Percentiles rank a stretch among this genome's conserved stretches.
phyloP scores from a whole-genome alignment of 35 echinoderm and acorn worm genomes.

The Holothuria glaberrima region DNA sequence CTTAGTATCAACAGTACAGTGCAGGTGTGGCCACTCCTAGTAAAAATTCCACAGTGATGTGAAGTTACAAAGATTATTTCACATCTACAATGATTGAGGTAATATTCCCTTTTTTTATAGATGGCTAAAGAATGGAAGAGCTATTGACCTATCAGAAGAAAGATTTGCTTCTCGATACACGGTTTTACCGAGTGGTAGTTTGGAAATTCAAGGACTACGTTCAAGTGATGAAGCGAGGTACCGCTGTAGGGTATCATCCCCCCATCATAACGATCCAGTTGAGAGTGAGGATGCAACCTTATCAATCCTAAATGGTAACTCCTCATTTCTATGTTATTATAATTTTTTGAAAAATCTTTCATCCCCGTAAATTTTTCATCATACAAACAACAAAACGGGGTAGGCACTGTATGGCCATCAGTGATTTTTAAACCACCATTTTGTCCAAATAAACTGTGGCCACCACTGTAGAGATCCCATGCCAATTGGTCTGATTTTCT shows the following conservation, averaged over 20 bases:
- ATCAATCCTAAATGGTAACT: conserved; percentile 26
- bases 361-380: too few relatives aligned
- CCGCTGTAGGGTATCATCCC: conserved; percentile 46
- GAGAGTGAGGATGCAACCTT: conserved; percentile 20
- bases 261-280: not conserved
- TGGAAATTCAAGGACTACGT: conserved; percentile 60
- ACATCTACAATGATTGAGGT: not conserved
- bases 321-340: too few relatives aligned
- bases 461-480: too few relatives aligned
- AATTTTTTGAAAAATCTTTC: too few relatives aligned
- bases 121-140: conserved; percentile 49
- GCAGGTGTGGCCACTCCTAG: not conserved
- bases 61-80: not conserved
- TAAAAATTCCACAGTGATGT: not conserved
- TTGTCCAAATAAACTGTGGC: too few relatives aligned
- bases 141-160: conserved; percentile 57
- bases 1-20: too few relatives aligned
- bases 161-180: conserved; percentile 45
- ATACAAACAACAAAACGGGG: too few relatives aligned
- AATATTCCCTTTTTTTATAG: conserved; percentile 4
- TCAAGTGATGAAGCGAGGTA: conserved; percentile 42
- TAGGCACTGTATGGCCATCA: too few relatives aligned
- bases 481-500: too few relatives aligned
- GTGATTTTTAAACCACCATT: too few relatives aligned
- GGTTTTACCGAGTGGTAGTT: conserved; percentile 62